phyloP scores from a whole-genome alignment of 2,113 vertebrate species.

The Stegastes partitus region DNA sequence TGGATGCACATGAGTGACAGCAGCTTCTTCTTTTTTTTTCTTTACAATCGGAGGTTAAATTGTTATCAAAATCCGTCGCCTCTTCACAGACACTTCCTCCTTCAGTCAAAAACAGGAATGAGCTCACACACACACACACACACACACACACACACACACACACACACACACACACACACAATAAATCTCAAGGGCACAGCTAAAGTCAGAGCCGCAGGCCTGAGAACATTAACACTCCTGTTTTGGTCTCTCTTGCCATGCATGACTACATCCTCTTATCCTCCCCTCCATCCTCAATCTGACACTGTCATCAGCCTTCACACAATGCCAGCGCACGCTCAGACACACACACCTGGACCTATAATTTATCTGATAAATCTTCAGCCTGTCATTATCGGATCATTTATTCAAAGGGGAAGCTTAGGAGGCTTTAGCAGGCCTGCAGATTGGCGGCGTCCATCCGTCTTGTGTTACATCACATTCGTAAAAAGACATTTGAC shows the following conservation, averaged over 20 bases:
- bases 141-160: conserved; percentile 37
- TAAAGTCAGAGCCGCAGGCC: conserved; percentile 71
- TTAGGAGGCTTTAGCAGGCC: conserved; percentile 43
- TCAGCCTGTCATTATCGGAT: conserved; percentile 70
- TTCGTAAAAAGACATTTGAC: conserved; percentile 48
- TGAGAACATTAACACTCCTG: conserved; percentile 73
- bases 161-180: conserved; percentile 19
- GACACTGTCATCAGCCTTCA: conserved; percentile 57
- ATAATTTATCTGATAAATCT: conserved; percentile 66
- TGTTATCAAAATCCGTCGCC: conserved; percentile 52
- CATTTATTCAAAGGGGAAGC: conserved; percentile 65
- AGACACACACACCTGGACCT: conserved; percentile 47
- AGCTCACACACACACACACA: neutral
- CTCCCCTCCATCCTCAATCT: conserved; percentile 50
- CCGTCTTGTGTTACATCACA: conserved; percentile 38
- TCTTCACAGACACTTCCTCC: neutral
- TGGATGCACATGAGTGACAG: conserved; percentile 42
- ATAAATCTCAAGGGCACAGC: conserved; percentile 75
- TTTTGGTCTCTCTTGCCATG: conserved; percentile 68
- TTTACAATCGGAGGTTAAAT: conserved; percentile 35
- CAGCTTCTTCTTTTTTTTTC: conserved; percentile 9
- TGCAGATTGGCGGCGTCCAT: conserved; percentile 28
- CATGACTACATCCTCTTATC: conserved; percentile 57
- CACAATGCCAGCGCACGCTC: conserved; percentile 27
- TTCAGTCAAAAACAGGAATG: conserved; percentile 14